Conservation (phyloP, 2,797 vertebrate species). For the Tangara arthus region DNA sequence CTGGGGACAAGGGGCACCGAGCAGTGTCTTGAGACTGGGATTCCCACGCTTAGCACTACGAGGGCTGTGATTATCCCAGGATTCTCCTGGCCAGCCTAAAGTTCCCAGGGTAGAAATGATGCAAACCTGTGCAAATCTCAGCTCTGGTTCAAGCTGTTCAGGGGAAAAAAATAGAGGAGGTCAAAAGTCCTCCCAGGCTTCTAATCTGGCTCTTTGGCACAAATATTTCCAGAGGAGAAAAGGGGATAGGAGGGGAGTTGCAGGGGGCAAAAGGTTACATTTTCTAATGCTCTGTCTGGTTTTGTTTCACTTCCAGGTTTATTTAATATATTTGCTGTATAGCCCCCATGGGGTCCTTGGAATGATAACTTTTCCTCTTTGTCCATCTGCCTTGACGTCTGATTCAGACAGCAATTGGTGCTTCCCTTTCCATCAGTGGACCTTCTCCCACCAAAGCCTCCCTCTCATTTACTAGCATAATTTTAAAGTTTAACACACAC, state of each 20-base stretch:
- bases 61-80: background rate
- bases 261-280: background rate
- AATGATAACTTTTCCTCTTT: constrained; percentile 75
- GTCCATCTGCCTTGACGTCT: constrained; percentile 76
- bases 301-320: constrained; percentile 75
- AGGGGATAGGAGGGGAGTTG: background rate
- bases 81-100: background rate
- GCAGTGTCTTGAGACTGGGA: background rate
- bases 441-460: constrained; percentile 63
- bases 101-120: background rate
- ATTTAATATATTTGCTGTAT: constrained; percentile 82
- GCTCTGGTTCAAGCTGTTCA: background rate
- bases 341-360: constrained; percentile 82
- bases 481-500: constrained; percentile 50
- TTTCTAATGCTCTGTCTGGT: background rate
- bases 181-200: background rate
- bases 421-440: constrained; percentile 70
- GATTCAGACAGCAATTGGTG: constrained; percentile 80
- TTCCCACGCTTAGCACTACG: background rate
- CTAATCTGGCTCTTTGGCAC: background rate
- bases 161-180: background rate
- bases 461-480: constrained; percentile 50
- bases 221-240: background rate
- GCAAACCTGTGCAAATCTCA: background rate
- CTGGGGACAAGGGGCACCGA: background rate